phyloP scores from a whole-genome alignment of 2,797 vertebrate species.

The Simalia tracyae region DNA sequence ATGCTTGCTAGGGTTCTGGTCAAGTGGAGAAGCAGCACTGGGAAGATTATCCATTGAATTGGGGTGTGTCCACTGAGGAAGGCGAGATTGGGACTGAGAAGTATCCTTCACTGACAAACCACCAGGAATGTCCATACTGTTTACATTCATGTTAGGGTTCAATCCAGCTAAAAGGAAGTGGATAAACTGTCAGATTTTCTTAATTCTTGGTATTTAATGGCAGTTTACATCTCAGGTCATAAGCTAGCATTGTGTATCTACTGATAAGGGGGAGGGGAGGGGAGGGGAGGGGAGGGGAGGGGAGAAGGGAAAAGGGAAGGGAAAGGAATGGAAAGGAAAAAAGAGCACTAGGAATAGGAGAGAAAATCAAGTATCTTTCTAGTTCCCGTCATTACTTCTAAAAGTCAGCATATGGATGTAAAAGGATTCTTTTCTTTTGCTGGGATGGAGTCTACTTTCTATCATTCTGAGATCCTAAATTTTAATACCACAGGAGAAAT shows the following conservation, averaged over 20 bases:
- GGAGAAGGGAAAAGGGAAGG: not conserved
- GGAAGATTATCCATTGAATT: conserved; percentile 92
- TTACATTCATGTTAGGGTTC: conserved; percentile 96
- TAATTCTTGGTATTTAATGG: not conserved
- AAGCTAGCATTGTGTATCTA: not conserved
- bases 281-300: not conserved
- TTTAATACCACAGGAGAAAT: not conserved
- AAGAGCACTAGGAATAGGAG: not conserved
- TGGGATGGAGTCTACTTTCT: not conserved
- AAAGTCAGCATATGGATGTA: not conserved
- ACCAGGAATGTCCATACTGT: conserved; percentile 90
- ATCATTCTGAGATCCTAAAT: not conserved
- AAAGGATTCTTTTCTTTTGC: not conserved
- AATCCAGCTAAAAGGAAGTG: conserved; percentile 84
- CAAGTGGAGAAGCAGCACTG: conserved; percentile 89
- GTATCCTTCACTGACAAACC: conserved; percentile 93
- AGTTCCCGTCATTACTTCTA: not conserved
- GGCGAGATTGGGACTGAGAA: conserved; percentile 94
- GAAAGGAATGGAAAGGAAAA: too few species aligned
- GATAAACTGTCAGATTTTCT: conserved; percentile 2
- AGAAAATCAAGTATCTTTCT: not conserved
- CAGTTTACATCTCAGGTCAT: not conserved
- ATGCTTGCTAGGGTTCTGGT: conserved; percentile 94
- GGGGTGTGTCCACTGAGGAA: conserved; percentile 98
- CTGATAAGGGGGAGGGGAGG: not conserved